Evolutionary conservation across 2,113 vertebrate genomes (phyloP).

Genomic region (Butastur rufipennis): DNA sequence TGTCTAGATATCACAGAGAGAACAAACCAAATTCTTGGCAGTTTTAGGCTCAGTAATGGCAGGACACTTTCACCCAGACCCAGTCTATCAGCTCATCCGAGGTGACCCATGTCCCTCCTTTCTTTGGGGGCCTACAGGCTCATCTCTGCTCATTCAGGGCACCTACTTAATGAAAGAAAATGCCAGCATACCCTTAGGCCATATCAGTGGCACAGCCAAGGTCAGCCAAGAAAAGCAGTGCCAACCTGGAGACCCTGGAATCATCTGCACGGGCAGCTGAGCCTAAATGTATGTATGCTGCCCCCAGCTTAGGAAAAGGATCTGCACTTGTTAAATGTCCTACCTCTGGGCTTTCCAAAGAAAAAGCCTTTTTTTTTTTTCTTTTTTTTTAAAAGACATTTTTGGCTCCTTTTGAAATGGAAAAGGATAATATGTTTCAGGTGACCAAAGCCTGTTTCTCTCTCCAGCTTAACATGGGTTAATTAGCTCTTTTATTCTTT

Average conservation of each 20-base stretch:
- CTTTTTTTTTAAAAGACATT: fast-evolving
- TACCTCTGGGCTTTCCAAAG: neutral
- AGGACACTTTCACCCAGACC: neutral
- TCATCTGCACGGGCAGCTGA: neutral
- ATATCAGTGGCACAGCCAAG: neutral
- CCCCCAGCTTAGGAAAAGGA: neutral
- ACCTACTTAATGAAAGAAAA: neutral
- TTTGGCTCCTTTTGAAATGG: neutral
- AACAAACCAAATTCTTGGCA: neutral
- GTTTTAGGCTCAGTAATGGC: neutral
- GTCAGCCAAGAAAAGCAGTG: neutral
- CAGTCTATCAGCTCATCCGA: neutral
- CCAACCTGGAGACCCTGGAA: neutral
- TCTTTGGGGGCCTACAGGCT: neutral
- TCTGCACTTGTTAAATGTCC: neutral
- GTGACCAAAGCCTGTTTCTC: neutral
- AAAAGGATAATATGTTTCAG: neutral
- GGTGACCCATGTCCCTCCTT: fast-evolving
- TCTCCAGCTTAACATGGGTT: neutral
- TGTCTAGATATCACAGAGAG: neutral
- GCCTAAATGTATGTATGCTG: neutral
- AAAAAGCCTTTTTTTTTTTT: neutral
- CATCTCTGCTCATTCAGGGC: neutral
- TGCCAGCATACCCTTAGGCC: neutral
- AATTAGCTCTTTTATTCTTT: neutral